phyloP scores from a whole-genome alignment of 1,140 invertebrate species.

The Drosophila azteca region DNA sequence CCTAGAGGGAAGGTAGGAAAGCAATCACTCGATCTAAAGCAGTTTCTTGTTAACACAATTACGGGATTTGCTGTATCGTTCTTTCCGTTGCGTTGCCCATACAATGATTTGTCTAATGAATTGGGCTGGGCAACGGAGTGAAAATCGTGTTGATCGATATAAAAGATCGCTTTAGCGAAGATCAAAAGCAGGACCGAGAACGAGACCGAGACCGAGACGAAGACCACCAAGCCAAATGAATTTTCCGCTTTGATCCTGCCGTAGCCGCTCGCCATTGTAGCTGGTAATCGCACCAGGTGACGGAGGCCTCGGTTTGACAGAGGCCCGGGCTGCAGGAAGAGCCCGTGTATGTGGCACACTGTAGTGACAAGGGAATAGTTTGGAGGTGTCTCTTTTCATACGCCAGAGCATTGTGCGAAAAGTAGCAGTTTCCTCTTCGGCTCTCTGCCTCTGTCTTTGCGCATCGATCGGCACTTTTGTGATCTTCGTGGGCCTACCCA shows the following conservation, averaged over 20 bases:
- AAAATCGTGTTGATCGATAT: slow-evolving; percentile 41
- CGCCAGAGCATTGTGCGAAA: slow-evolving; percentile 71
- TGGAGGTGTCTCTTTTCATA: slow-evolving; percentile 76
- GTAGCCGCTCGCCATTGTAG: slow-evolving; percentile 68
- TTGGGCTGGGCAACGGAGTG: slow-evolving; percentile 42
- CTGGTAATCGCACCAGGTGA: slow-evolving; percentile 77
- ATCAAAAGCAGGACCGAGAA: slow-evolving; percentile 70
- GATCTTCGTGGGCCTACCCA: slow-evolving; percentile 38
- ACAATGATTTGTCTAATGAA: slow-evolving; percentile 53
- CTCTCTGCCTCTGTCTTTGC: slow-evolving; percentile 15
- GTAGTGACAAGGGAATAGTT: slow-evolving; percentile 78
- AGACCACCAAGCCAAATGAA: slow-evolving; percentile 83
- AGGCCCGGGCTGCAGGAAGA: slow-evolving; percentile 15
- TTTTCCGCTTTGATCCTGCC: slow-evolving; percentile 83
- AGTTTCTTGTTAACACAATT: slow-evolving; percentile 43
- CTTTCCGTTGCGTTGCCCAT: slow-evolving; percentile 2
- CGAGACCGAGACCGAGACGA: slow-evolving; percentile 67
- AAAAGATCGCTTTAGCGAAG: slow-evolving; percentile 58
- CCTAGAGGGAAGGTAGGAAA: too few relatives aligned
- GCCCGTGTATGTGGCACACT: slow-evolving; percentile 9
- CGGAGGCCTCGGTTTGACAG: slow-evolving; percentile 69
- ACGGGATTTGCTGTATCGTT: slow-evolving; percentile 33
- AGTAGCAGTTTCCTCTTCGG: slow-evolving; percentile 66
- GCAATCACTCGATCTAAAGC: not conserved
- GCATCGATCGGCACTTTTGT: slow-evolving; percentile 41